Conservation (phyloP, 2,888 invertebrate species). For the Synergus gifuensis region DNA sequence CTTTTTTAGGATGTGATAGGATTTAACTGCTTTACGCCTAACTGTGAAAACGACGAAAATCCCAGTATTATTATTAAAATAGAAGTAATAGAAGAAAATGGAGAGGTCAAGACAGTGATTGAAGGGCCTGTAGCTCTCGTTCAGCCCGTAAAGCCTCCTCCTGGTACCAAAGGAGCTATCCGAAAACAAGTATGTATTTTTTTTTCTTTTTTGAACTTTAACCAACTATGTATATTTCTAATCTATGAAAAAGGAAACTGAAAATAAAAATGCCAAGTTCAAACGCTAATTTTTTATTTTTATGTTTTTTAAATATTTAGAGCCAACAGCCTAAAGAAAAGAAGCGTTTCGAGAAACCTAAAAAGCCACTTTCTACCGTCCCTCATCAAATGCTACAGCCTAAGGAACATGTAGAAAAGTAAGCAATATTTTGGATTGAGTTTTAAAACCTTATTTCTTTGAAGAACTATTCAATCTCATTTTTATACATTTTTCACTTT, state of each 20-base stretch:
- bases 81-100: slow-evolving; percentile 60
- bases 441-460: background rate
- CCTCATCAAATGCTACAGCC: background rate
- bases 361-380: background rate
- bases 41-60: slow-evolving; percentile 56
- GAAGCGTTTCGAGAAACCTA: slow-evolving; percentile 42
- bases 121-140: slow-evolving; percentile 46
- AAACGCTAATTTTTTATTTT: background rate
- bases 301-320: slow-evolving; percentile 40
- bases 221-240: background rate
- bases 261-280: too few relatives aligned
- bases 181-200: slow-evolving; percentile 57
- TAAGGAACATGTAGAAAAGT: background rate
- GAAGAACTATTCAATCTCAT: background rate
- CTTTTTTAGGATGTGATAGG: slow-evolving; percentile 59
- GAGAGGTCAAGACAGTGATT: slow-evolving; percentile 52
- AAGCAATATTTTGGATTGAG: background rate
- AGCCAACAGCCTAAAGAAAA: background rate
- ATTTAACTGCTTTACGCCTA: slow-evolving; percentile 62
- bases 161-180: slow-evolving; percentile 60
- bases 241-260: too few relatives aligned
- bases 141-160: slow-evolving; percentile 32
- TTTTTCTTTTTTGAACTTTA: background rate
- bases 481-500: background rate
- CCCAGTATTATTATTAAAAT: slow-evolving; percentile 57